Base-by-base conservation (phyloP, 2,888 invertebrate genomes). In the Drosophila nr. fundita region DNA sequence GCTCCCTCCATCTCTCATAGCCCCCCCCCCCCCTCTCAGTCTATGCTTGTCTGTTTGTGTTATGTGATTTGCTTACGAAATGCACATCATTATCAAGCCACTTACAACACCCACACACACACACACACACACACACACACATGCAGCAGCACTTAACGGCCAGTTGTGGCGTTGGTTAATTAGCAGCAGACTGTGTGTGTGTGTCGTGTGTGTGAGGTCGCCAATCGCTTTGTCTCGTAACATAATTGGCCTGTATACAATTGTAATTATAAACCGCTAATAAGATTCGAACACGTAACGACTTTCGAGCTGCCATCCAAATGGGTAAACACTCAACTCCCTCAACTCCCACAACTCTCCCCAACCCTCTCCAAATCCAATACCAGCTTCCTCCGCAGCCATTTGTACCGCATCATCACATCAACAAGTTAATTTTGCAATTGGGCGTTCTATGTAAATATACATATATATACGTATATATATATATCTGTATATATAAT, bases 241-340 rank as follows among this genome's bases (percentile, higher is more conserved):
- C 90, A 55, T 86, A 86, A 87, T 87, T 87, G 86, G 86, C 79
- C 81, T 90, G 90, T 81, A 87, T 90, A 86, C 89, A 88, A 84
- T 80, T 82, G 86, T 90, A 90, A 90, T 91, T 91, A 90, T 87
- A 90, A 84, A 86, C 91, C 91, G 88, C 90, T 90, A 90, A 89
- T 91, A 85, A 81, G 86, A 80, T 85, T 78, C 86, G 86, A 86
- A 82, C 82, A 90, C 79, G 90, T 67, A 89, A 78, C 88, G 88
- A 78, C 87, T 85, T 87, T 87, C 83, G 65, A 84, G 84, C 74
- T 57, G 64, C 73, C 59, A 65, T 73, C 55, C n/a, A 79, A 78
- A 68, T 60, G 67, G 63, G 30, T 42, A 57, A 49, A 36, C 50
- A 15, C 21, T 45, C 21, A 21, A 15, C 21, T 15, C 30, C 38